phyloP scores from a whole-genome alignment of 2,113 vertebrate genomes.

The Perca schrenkii region DNA sequence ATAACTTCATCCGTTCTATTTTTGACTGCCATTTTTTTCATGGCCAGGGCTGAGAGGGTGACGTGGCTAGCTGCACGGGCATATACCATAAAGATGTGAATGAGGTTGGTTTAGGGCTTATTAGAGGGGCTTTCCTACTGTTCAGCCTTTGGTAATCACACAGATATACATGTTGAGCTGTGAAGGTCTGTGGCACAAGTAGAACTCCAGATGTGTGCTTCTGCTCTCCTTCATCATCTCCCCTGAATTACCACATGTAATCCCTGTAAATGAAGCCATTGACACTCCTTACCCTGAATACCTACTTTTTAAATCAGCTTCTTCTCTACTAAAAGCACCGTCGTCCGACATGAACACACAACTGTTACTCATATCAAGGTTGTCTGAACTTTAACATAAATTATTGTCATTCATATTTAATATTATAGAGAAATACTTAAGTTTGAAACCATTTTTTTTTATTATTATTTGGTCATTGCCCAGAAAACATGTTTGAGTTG shows the following conservation, averaged over 20 bases:
- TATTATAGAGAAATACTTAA: neutral
- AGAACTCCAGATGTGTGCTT: neutral
- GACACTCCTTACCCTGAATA: neutral
- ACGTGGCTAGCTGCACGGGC: conserved; percentile 8
- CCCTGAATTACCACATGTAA: neutral
- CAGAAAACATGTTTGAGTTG: neutral
- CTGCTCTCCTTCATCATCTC: neutral
- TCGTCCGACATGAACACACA: too few species aligned
- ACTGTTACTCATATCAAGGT: neutral
- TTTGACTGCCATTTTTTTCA: conserved; percentile 32
- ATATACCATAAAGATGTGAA: neutral
- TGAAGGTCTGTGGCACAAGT: neutral
- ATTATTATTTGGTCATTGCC: neutral
- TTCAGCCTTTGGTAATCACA: neutral
- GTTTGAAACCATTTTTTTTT: neutral
- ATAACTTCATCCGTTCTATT: conserved; percentile 43
- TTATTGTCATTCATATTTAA: neutral
- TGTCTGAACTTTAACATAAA: neutral
- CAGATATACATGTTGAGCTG: conserved; percentile 1
- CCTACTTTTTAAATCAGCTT: neutral
- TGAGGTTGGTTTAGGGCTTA: neutral
- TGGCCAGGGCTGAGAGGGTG: neutral
- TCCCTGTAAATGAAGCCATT: neutral
- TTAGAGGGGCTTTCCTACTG: neutral
- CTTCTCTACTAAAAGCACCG: neutral